phyloP scores from a whole-genome alignment of 2,797 vertebrate species.

The Rhodeus uyekii region DNA sequence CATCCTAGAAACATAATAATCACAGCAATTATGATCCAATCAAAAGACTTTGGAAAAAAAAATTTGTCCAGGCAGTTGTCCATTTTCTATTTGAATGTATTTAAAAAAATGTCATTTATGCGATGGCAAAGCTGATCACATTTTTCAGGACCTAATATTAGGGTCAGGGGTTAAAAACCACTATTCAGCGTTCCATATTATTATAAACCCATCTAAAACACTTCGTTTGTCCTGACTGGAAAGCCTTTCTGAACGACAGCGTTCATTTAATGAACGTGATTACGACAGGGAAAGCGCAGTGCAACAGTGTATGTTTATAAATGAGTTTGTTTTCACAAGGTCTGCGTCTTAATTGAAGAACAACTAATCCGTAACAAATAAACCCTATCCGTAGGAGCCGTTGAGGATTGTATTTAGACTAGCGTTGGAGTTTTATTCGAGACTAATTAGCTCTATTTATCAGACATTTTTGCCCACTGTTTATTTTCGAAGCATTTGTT shows the following conservation, averaged over 20 bases:
- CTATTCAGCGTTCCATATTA: neutral
- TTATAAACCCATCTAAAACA: constrained; percentile 32
- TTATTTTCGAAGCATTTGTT: constrained; percentile 55
- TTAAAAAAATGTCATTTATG: neutral
- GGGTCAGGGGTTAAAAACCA: neutral
- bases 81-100: too few relatives aligned
- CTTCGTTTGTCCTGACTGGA: constrained; percentile 32
- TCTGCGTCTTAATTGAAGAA: constrained; percentile 40
- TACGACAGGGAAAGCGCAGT: constrained; percentile 1
- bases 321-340: constrained; percentile 46
- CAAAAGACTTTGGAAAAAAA: too few relatives aligned
- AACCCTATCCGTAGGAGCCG: constrained; percentile 41
- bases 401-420: constrained; percentile 51
- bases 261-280: constrained; percentile 38
- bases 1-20: too few relatives aligned
- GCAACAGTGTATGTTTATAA: constrained; percentile 10
- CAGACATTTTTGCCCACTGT: constrained; percentile 37
- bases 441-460: constrained; percentile 57
- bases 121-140: neutral
- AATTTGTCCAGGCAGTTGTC: too few relatives aligned
- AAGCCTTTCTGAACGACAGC: constrained; percentile 5
- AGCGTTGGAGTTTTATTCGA: constrained; percentile 30
- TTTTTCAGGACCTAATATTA: neutral
- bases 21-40: too few relatives aligned
- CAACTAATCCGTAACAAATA: constrained; percentile 45